Evolutionary conservation across 2,113 vertebrate genomes (phyloP), one percentile per base, ranked within the genome.

Genomic region (Patagioenas fasciata): DNA sequence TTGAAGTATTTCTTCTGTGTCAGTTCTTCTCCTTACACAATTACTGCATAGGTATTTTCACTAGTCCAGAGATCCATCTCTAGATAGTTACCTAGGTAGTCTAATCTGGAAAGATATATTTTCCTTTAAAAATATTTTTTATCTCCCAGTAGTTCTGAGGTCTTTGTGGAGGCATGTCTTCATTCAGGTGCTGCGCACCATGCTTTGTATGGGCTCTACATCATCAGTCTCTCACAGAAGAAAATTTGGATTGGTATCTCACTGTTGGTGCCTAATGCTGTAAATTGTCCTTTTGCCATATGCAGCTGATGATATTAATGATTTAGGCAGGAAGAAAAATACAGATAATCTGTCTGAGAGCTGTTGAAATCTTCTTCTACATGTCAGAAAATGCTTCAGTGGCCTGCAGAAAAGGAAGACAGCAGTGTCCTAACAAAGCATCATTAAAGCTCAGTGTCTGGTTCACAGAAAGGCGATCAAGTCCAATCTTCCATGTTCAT

Each of bases 241-340:
- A 84, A 65, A 50, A 60, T 60, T 94, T 73, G 90, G 42, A 88
- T 44, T 80, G 28, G 80, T 96, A 80, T 89, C 25, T 97, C 74
- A 88, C 87, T 3, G 0, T 11, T 75, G 67, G 72, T 72, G 44
- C 91, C 80, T 93, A 92, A 88, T 51, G 26, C 47, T 86, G 34
- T 73, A 92, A 97, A 91, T 79, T 44, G 77, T 92, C n/a, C 24
- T 51, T 81, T 93, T 94, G 80, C 64, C 50, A 51, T 82, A 21
- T 61, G 75, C 32, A 44, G 31, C 53, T 96, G 79, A 74, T 93
- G 86, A 85, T 94, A 67, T 90, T 94, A 44, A 72, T 51, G 4
- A 9, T 80, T 95, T 78, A 88, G 91, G 15, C 29, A 88, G 87
- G 44, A 88, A 81, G 65, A 85, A 88, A 85, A 66, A 40, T 25